Percentiles rank a stretch among this genome's conserved stretches.
These are phyloP conservation scores for Gobio occitaniae DNA, from an alignment of 2,797 vertebrate species.

Conservation along the genomic window DNA sequence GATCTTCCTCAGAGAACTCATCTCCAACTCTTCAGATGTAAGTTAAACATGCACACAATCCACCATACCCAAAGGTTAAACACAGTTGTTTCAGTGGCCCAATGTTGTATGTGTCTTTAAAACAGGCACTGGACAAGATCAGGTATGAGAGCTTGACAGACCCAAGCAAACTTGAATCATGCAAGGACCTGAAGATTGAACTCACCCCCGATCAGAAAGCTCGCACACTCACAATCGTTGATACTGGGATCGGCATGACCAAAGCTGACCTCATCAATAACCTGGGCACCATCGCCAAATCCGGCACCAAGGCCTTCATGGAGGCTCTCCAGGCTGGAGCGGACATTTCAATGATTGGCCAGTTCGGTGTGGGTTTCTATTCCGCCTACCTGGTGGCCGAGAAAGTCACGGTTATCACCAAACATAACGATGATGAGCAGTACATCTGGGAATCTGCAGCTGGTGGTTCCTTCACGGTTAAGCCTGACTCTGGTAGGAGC, in stretches of 20 bases:
- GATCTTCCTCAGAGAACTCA: constrained; percentile 89
- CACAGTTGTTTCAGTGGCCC: background rate
- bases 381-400: constrained; percentile 81
- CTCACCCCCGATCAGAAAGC: constrained; percentile 88
- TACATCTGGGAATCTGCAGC: constrained; percentile 83
- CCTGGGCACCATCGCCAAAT: constrained; percentile 81
- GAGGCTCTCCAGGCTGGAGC: constrained; percentile 81
- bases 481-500: background rate
- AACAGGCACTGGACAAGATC: constrained; percentile 90
- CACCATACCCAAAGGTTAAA: background rate
- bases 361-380: constrained; percentile 83
- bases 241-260: constrained; percentile 81
- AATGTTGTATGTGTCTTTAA: background rate
- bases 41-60: background rate
- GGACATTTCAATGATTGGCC: constrained; percentile 82
- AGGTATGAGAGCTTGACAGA: constrained; percentile 90
- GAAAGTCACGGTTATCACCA: constrained; percentile 78
- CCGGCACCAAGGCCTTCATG: constrained; percentile 80
- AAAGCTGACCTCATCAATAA: constrained; percentile 84
- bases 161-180: constrained; percentile 85
- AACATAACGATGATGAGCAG: constrained; percentile 81
- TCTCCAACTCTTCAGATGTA: constrained; percentile 90
- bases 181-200: constrained; percentile 91
- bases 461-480: constrained; percentile 78
- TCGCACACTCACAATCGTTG: constrained; percentile 79